These are phyloP conservation scores for Danio albolineatus DNA, from an alignment of 2,797 vertebrate species.

Conservation along the genomic window DNA sequence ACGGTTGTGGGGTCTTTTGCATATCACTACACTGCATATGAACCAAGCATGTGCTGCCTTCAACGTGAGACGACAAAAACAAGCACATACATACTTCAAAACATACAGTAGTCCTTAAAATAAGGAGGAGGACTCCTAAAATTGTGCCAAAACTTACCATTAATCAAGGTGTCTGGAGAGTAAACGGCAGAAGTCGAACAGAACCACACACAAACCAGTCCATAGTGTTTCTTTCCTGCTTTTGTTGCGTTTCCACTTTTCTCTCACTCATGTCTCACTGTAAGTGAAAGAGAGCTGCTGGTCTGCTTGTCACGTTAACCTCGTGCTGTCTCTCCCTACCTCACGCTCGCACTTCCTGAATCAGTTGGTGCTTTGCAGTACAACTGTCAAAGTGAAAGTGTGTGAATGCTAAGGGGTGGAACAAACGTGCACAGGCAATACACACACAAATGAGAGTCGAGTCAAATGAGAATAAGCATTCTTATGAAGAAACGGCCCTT, in stretches of 20 bases:
- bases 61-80: background rate
- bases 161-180: background rate
- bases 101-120: background rate
- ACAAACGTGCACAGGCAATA: constrained; percentile 19
- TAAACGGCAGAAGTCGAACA: background rate
- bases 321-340: constrained; percentile 38
- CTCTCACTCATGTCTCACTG: constrained; percentile 7
- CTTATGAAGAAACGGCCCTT: constrained; percentile 3
- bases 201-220: background rate
- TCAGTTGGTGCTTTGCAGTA: constrained; percentile 71
- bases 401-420: constrained; percentile 73
- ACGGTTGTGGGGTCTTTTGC: background rate
- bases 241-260: background rate
- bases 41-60: constrained; percentile 1
- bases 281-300: constrained; percentile 61
- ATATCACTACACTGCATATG: background rate
- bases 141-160: background rate
- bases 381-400: constrained; percentile 80
- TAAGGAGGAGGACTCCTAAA: background rate
- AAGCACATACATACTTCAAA: background rate
- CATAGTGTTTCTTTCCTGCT: background rate
- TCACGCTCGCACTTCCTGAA: constrained; percentile 68
- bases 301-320: constrained; percentile 36
- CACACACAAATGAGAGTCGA: constrained; percentile 43
- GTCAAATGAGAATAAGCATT: constrained; percentile 54